Evolutionary conservation across 2,888 invertebrate species (phyloP), one percentile per base, ranked within the genome.

Genomic region (Chalcis sispes): DNA sequence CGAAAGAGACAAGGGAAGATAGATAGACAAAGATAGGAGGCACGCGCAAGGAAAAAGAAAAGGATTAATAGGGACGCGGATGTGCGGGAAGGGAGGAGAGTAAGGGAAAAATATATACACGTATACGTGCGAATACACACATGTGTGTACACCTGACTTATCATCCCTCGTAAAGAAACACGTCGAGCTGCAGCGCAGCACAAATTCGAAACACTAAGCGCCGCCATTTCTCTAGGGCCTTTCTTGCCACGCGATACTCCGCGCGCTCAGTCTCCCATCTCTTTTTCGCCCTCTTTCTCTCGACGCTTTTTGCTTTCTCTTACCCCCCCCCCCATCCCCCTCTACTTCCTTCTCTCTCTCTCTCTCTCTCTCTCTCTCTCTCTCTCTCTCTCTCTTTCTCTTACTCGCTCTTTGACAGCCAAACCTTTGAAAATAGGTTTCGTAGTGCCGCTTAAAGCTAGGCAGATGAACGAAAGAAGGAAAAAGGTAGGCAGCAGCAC

Each of bases 201-300:
- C 81, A 83, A 84, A 84, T 82, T 83, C 82, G 80, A 83, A 80
- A 83, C 81, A 85, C 83, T 84, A 84, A 85, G 84, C 82, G 79
- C 71, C 80, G 78, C 79, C 81, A 83, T 83, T 83, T 83, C 83
- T 82, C 80, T 79, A 69, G 48, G 25, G 54, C 8, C 36, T 66
- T 66, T 66, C 36, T 54, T 25, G 76, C 27, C n/a, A n/a, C 64
- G 61, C 54, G 54, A 61, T 56, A 71, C 56, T 15, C n/a, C n/a
- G n/a, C n/a, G n/a, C n/a, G n/a, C n/a, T n/a, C n/a, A 58, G 23
- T 5, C 27, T 23, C 46, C 27, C 27, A 2, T 27, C 42, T 36
- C 42, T 42, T 15, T 42, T 2, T 42, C 42, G 7, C n/a, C 42
- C 15, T 32, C 32, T 32, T 32, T 8, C 4, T 36, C 10, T 36